Percentiles rank a stretch among this genome's conserved stretches.
These are phyloP conservation scores for zebrafish (Danio rerio) DNA, from an alignment of 2,113 vertebrate species.

Conservation along the genomic window GRCz12tu NC_133199.1:22504001-22504500, in stretches of 20 bases:
- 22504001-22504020: slow-evolving; percentile 83
- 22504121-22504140: slow-evolving; percentile 77
- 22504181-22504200: not conserved
- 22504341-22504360: too few relatives aligned
- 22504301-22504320: too few relatives aligned
- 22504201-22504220: not conserved
- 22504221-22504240: not conserved
- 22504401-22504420: too few relatives aligned
- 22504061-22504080: slow-evolving; percentile 51
- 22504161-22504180: not conserved
- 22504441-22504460: too few relatives aligned
- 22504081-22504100: slow-evolving; percentile 52
- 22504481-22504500: too few relatives aligned
- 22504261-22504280: not conserved
- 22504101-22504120: slow-evolving; percentile 55
- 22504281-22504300: too few relatives aligned
- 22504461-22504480: too few relatives aligned
- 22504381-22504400: too few relatives aligned
- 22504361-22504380: too few relatives aligned
- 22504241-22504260: not conserved
- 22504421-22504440: too few relatives aligned
- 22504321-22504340: too few relatives aligned
- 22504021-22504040: slow-evolving; percentile 93
- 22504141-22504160: slow-evolving; percentile 27
- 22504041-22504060: slow-evolving; percentile 89